A percentile compares a stretch with the other conserved stretches of the same genome.
Conservation (phyloP, 2,888 invertebrate species). For the Panopea generosa region DNA sequence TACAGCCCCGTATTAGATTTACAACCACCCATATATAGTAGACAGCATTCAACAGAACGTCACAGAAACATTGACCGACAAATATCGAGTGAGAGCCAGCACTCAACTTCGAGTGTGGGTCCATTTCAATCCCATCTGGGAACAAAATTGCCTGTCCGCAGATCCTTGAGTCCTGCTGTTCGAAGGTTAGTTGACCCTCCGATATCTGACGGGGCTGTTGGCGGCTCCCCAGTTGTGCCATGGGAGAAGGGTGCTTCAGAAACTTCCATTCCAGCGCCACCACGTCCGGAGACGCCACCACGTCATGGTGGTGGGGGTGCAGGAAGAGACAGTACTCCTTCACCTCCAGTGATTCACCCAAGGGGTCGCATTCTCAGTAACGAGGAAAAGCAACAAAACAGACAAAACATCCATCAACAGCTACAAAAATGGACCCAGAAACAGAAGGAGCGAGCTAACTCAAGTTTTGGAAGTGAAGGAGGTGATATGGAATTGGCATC, state of each 20-base stretch:
- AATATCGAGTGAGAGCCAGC: conserved; percentile 52
- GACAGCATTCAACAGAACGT: conserved; percentile 49
- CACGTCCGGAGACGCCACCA: conserved; percentile 53
- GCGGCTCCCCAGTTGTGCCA: conserved; percentile 35
- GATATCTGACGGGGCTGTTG: conserved; percentile 38
- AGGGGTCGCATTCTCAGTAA: conserved; percentile 74
- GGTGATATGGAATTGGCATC: conserved; percentile 48
- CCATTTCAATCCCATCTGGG: conserved; percentile 22
- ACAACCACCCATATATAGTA: conserved; percentile 55
- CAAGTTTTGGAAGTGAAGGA: conserved; percentile 62
- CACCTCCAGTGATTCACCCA: conserved; percentile 72
- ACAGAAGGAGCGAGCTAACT: conserved; percentile 70
- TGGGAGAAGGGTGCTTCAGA: conserved; percentile 27
- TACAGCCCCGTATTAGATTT: conserved; percentile 57
- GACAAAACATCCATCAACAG: conserved; percentile 81
- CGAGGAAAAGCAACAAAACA: conserved; percentile 78
- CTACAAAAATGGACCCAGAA: conserved; percentile 81
- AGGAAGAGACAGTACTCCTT: conserved; percentile 58
- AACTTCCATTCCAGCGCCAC: conserved; percentile 16
- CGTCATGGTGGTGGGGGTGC: conserved; percentile 32
- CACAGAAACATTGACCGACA: conserved; percentile 50
- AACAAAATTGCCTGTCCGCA: conserved; percentile 35
- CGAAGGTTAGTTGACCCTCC: conserved; percentile 43
- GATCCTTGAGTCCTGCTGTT: conserved; percentile 55
- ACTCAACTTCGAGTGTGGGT: conserved; percentile 16